Evolutionary conservation across 2,888 invertebrate genomes (phyloP).

Genomic region (Andrena bicolor): DNA sequence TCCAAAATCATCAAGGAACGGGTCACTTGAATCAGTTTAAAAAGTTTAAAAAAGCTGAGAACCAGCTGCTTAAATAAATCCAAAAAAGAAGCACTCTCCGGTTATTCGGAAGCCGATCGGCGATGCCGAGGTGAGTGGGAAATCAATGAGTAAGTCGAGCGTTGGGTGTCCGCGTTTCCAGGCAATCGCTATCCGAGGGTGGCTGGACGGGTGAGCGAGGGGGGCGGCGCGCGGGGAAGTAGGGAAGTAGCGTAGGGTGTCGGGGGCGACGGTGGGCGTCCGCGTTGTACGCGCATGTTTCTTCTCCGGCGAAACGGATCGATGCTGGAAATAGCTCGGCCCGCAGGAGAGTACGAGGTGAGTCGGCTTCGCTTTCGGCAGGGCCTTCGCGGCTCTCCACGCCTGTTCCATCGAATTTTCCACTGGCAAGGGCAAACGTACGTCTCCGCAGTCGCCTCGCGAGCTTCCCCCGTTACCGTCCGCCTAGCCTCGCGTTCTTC

Average conservation of each 20-base stretch:
- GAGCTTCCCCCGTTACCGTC: constrained; percentile 5
- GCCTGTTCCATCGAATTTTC: constrained; percentile 33
- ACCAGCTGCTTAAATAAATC: background rate
- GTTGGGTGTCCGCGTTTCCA: constrained; percentile 24
- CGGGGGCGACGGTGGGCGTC: constrained; percentile 46
- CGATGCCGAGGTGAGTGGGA: background rate
- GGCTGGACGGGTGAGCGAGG: background rate
- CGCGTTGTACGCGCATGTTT: constrained; percentile 70
- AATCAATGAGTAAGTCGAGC: constrained; percentile 13
- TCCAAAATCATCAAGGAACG: too few species aligned
- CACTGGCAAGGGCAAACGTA: constrained; percentile 14
- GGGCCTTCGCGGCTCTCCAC: constrained; percentile 73
- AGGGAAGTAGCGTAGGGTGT: constrained; percentile 19
- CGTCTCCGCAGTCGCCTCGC: constrained; percentile 27
- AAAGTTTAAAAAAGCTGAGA: too few species aligned
- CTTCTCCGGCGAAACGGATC: constrained; percentile 78
- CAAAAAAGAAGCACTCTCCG: background rate
- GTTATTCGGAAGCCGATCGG: background rate
- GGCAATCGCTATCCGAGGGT: constrained; percentile 40
- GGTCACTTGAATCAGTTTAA: too few species aligned
- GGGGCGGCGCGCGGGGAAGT: background rate
- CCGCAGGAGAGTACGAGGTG: constrained; percentile 81
- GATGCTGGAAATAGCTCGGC: constrained; percentile 84
- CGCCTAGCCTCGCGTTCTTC: constrained; percentile 1
- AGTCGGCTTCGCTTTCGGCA: constrained; percentile 82